These are phyloP conservation scores for Pachypanchax playfairii DNA, from an alignment of 2,113 vertebrate genomes.

Conservation along the genomic window DNA sequence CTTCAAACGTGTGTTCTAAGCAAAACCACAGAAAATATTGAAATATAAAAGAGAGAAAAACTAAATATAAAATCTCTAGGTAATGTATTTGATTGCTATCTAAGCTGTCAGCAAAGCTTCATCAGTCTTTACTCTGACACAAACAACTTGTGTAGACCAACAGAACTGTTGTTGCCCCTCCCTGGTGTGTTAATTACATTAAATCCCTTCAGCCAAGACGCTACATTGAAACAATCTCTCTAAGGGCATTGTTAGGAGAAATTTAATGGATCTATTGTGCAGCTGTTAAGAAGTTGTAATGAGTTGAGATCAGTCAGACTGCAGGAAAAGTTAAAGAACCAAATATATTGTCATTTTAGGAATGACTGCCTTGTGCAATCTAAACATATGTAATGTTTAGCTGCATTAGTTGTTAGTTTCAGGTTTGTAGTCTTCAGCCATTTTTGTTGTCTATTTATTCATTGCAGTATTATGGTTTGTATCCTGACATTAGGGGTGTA, in stretches of 20 bases:
- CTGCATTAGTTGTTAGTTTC: not conserved
- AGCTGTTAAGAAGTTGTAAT: constrained; percentile 25
- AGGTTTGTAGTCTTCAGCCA: not conserved
- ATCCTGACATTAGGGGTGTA: no score
- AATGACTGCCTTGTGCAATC: not conserved
- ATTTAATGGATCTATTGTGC: constrained; percentile 26
- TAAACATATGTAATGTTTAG: not conserved
- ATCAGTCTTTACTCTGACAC: constrained; percentile 21
- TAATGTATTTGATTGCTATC: not conserved
- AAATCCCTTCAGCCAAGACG: constrained; percentile 37
- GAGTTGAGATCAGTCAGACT: constrained; percentile 13
- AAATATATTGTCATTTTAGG: not conserved
- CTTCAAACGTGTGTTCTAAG: not conserved
- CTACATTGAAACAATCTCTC: constrained; percentile 31
- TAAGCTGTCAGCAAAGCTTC: constrained; percentile 8
- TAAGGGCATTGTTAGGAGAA: constrained; percentile 19
- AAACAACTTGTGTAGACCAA: constrained; percentile 27
- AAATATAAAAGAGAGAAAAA: not conserved
- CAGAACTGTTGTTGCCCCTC: constrained; percentile 34
- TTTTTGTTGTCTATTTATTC: no score
- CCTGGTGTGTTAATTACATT: constrained; percentile 53
- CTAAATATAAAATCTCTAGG: not conserved
- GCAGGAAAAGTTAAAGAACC: constrained; percentile 1
- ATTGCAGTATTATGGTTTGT: not conserved
- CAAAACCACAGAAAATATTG: no score